Evolutionary conservation across 2,888 invertebrate species (phyloP).

Genomic region (Tiphia femorata): DNA sequence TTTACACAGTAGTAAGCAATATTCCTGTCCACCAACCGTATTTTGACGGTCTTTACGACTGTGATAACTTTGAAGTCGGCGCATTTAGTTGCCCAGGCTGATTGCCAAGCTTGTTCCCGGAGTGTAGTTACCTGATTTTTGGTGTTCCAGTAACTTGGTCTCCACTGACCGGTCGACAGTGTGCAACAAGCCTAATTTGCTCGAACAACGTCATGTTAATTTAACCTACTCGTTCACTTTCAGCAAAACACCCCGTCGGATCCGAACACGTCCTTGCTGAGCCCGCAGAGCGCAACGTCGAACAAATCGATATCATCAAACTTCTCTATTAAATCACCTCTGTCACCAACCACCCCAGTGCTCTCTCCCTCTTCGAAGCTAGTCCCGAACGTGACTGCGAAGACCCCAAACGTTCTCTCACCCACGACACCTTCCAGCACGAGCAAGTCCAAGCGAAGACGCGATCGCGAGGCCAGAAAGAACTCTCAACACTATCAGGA

Average conservation of each 20-base stretch:
- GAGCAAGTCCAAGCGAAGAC: conserved; percentile 61
- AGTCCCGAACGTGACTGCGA: conserved; percentile 49
- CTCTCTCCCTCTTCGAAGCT: conserved; percentile 60
- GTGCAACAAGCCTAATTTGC: no score
- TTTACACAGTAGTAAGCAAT: no score
- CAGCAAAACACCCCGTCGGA: conserved; percentile 64
- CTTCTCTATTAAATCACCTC: conserved; percentile 55
- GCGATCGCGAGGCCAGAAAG: conserved; percentile 66
- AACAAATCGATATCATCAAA: conserved; percentile 61
- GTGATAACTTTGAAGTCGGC: no score
- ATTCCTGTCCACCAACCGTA: no score
- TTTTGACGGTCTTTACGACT: no score
- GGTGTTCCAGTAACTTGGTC: no score
- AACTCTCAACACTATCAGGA: conserved; percentile 74
- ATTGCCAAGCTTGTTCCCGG: no score
- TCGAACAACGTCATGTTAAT: no score
- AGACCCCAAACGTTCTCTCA: conserved; percentile 58
- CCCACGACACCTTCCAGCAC: conserved; percentile 66
- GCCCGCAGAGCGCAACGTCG: conserved; percentile 62
- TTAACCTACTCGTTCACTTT: no score
- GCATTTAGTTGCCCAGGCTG: no score
- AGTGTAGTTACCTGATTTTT: no score
- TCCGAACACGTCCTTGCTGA: conserved; percentile 59
- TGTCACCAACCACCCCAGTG: conserved; percentile 54
- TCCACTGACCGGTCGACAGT: no score